Conservation (phyloP, 2,888 invertebrate genomes). For the Cybosia mesomella region DNA sequence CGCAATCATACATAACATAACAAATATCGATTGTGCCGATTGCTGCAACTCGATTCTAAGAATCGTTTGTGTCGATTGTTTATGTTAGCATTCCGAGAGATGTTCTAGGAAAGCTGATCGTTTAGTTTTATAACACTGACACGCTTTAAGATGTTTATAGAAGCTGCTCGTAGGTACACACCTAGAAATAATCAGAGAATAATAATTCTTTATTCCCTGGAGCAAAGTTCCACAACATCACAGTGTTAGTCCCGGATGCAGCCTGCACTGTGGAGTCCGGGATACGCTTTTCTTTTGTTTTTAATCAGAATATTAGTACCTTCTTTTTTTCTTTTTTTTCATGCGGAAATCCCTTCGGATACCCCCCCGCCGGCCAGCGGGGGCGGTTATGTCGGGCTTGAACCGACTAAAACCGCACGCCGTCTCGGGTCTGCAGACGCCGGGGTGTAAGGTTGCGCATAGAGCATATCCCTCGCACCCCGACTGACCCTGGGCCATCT, state of each 20-base stretch:
- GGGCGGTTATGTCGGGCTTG: too few relatives aligned
- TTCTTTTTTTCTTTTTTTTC: too few relatives aligned
- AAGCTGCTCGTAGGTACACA: not conserved
- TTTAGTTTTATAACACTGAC: slow-evolving; percentile 32
- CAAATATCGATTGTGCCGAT: slow-evolving; percentile 43
- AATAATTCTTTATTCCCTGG: not conserved
- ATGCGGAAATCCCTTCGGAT: too few relatives aligned
- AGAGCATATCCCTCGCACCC: too few relatives aligned
- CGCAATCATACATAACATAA: slow-evolving; percentile 21
- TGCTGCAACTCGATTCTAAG: slow-evolving; percentile 41
- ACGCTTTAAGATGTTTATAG: slow-evolving; percentile 20
- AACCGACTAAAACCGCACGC: too few relatives aligned
- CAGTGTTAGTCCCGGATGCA: not conserved
- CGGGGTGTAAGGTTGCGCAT: too few relatives aligned
- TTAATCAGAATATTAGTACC: too few relatives aligned
- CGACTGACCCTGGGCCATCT: too few relatives aligned
- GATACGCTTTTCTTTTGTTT: too few relatives aligned
- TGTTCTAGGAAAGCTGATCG: slow-evolving; percentile 30
- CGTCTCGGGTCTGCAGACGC: too few relatives aligned
- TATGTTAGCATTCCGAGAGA: slow-evolving; percentile 41
- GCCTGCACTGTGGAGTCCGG: too few relatives aligned
- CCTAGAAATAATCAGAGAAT: not conserved
- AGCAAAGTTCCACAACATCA: not conserved
- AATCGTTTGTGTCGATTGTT: slow-evolving; percentile 39
- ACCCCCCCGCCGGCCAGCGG: too few relatives aligned